A percentile compares a stretch with the other conserved stretches of the same genome.
Evolutionary conservation across 2,797 vertebrate species (phyloP).

Genomic region (Iguana delicatissima): DNA sequence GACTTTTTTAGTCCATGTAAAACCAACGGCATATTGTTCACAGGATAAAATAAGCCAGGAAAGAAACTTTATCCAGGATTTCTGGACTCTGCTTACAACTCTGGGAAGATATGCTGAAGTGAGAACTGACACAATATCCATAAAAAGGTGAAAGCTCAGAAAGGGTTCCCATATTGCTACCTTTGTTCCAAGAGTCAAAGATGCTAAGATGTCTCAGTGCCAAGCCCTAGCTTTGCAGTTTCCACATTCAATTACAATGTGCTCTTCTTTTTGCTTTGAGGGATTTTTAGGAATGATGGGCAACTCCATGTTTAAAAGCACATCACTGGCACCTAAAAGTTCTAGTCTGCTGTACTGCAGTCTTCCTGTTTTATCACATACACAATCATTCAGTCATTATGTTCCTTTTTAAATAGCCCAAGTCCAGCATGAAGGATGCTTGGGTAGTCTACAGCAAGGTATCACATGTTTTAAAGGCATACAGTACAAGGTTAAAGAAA

Average conservation of each 20-base stretch:
- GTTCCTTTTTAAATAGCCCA: neutral
- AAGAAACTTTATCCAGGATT: neutral
- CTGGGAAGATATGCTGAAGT: conserved; percentile 1
- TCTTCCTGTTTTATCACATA: neutral
- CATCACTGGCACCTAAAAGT: neutral
- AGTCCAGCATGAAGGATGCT: neutral
- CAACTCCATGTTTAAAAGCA: neutral
- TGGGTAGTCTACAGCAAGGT: neutral
- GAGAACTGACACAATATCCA: neutral
- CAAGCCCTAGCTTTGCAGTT: neutral
- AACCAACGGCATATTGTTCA: neutral
- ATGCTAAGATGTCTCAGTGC: neutral
- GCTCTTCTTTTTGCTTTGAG: neutral
- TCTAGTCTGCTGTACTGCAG: neutral
- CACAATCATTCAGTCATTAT: neutral
- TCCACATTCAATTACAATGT: neutral
- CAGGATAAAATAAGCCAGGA: neutral
- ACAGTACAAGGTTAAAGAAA: neutral
- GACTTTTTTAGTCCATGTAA: neutral
- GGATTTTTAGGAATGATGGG: neutral
- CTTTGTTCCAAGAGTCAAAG: neutral
- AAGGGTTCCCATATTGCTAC: neutral
- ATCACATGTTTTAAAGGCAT: neutral
- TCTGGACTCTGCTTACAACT: neutral
- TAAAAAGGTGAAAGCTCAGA: neutral